Conservation (phyloP, 2,113 vertebrate species). For the Petromus typicus region DNA sequence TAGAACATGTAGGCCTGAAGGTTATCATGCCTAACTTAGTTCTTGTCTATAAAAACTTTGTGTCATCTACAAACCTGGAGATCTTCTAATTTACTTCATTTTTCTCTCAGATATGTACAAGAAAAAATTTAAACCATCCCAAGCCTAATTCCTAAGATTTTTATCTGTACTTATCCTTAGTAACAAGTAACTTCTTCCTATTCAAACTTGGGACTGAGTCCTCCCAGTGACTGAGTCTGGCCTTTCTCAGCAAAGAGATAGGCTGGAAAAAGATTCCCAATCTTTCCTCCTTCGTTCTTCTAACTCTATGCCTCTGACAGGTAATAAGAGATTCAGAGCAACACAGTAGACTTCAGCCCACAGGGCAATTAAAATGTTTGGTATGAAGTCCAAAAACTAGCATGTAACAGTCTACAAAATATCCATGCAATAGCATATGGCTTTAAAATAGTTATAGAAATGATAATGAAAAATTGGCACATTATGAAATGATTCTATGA, state of each 20-base stretch:
- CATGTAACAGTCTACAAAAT: not conserved
- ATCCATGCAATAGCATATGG: not conserved
- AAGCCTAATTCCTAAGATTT: not conserved
- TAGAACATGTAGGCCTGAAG: not conserved
- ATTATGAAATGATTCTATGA: not conserved
- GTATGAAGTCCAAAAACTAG: not conserved
- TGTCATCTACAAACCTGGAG: not conserved
- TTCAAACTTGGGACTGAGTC: not conserved
- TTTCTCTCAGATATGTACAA: constrained; percentile 12
- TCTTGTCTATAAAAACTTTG: not conserved
- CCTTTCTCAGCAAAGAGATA: not conserved
- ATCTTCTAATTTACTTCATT: not conserved
- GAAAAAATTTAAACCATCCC: not conserved
- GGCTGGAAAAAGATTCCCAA: constrained; percentile 1
- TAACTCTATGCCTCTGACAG: not conserved
- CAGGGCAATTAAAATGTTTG: not conserved
- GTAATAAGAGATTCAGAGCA: not conserved
- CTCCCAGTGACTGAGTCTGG: not conserved
- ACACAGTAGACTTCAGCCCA: not conserved
- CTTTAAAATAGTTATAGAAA: constrained; percentile 11
- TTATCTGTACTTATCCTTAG: not conserved
- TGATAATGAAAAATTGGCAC: not conserved
- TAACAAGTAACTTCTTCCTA: not conserved
- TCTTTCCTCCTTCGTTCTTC: not conserved
- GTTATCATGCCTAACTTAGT: not conserved